Evolutionary conservation across 2,113 vertebrate genomes (phyloP), one percentile per base, ranked within the genome.

Genomic region (Manacus vitellinus): DNA sequence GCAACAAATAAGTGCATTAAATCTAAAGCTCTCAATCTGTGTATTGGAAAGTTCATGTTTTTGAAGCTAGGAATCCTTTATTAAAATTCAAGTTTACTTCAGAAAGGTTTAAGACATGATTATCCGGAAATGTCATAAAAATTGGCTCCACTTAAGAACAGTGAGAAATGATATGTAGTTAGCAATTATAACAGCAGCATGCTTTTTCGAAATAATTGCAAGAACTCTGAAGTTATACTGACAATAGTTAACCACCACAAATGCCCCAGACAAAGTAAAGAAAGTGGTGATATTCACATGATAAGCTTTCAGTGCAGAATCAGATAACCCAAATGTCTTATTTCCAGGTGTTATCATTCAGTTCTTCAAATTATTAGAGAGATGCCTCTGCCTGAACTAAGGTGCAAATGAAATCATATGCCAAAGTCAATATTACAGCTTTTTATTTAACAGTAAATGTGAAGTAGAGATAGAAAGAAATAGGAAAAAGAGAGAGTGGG

Each of bases 31-130:
- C 33, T 76, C 72, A 35, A 31, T 55, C 23, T 71, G 30, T 49
- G 5, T 56, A 72, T 33, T 63, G 31, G 24, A 92, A 88, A 39
- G 14, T 74, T 85, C 65, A 44, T 61, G 46, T 5, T 65, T 92
- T 75, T 71, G 47, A 88, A 91, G 23, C 19, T 56, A 76, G 41
- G 31, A 95, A 76, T 74, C 15, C 35, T 87, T 86, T 80, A 87
- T 56, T 94, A 85, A 94, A 94, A 95, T 85, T 82, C 56, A 80
- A 58, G 41, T 76, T 95, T 91, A 46, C 8, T 79, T 95, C 78
- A 74, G 67, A 66, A 83, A 78, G 27, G 39, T 67, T 92, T 77
- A 89, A 92, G 65, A 77, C 1, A 3, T 74, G 33, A 87, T 94
- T 94, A 89, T 94, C 56, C 47, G 56, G 28, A 90, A 74, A 78